Evolutionary conservation across 35 echinoderm and acorn worm species (phyloP).

Genomic region (Apostichopus japonicus): DNA sequence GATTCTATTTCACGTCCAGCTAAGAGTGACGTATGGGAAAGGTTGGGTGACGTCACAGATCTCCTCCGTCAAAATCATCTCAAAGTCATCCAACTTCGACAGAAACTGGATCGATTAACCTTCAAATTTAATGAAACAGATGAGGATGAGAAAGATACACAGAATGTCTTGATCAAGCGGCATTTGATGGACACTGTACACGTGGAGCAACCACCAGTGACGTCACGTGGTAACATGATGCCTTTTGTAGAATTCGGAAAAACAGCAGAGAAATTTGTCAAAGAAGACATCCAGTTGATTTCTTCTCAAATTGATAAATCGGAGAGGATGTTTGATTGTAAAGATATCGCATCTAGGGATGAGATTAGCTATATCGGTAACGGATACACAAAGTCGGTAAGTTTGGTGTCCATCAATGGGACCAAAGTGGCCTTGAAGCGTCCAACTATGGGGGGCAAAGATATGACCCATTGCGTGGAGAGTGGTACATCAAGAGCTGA

Average conservation of each 20-base stretch:
- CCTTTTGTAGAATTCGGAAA: neutral
- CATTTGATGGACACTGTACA: constrained; percentile 39
- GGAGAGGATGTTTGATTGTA: constrained; percentile 9
- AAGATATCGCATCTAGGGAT: neutral
- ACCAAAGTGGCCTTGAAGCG: constrained; percentile 33
- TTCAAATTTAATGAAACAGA: neutral
- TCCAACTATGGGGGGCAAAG: constrained; percentile 21
- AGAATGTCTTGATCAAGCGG: constrained; percentile 24
- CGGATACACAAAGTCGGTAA: constrained; percentile 31
- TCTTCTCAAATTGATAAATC: neutral
- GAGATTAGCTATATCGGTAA: neutral
- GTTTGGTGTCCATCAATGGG: constrained; percentile 7
- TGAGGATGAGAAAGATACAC: neutral
- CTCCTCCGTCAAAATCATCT: neutral
- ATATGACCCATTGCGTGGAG: constrained; percentile 47
- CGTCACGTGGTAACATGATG: neutral
- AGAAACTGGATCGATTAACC: constrained; percentile 22
- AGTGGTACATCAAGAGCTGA: constrained; percentile 34
- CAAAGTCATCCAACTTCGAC: neutral
- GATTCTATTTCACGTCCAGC: neutral
- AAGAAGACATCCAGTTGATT: neutral
- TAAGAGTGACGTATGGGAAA: neutral
- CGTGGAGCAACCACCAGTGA: neutral
- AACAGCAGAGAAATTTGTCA: neutral
- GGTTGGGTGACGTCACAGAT: neutral